Base-by-base conservation (phyloP, 2,113 vertebrate species). In the Planiliza haematocheilus region DNA sequence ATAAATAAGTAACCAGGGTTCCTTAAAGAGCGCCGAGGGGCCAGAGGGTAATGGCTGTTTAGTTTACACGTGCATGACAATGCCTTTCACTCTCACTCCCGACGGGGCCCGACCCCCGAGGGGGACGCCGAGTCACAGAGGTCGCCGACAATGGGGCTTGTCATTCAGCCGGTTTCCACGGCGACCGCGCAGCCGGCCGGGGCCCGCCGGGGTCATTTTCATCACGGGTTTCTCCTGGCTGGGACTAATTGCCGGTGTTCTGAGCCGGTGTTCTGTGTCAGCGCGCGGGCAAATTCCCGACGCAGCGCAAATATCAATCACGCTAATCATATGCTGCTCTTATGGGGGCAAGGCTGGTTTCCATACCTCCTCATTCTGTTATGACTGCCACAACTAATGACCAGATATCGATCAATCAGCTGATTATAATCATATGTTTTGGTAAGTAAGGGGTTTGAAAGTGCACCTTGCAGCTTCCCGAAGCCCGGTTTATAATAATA, bases 211-310 rank as follows among this genome's bases (percentile, higher is more conserved):
- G 87, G 82, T 86, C 80, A 75, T 75, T 86, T 85, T 85, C 82
- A 88, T 83, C 60, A 41, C 30, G 46, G 72, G 71, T n/a, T 70
- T 78, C 77, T 77, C 62, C 61, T 18, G 81, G 78, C 58, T 67
- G 62, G 79, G 86, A 86, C 86, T 91, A 90, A 91, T 90, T 91
- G 86, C 73, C 1, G n/a, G 66, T 75, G 84, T 88, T 90, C n/a
- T 87, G 70, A 74, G 84, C 81, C 7, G 77, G 61, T 43, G 59
- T 79, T 77, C 67, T 52, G 58, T 88, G 84, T 83, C 85, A 84
- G 62, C 2, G 77, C 30, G 20, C 30, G 53, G 84, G 77, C 79
- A 67, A 85, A 87, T 83, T 87, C 82, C 81, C 78, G 79, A 74
- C 75, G 39, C 80, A 67, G 66, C 7, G 43, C 68, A 87, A 85